Evolutionary conservation across 2,797 vertebrate genomes (phyloP).

Genomic region (Ctenopoma kingsleyae): DNA sequence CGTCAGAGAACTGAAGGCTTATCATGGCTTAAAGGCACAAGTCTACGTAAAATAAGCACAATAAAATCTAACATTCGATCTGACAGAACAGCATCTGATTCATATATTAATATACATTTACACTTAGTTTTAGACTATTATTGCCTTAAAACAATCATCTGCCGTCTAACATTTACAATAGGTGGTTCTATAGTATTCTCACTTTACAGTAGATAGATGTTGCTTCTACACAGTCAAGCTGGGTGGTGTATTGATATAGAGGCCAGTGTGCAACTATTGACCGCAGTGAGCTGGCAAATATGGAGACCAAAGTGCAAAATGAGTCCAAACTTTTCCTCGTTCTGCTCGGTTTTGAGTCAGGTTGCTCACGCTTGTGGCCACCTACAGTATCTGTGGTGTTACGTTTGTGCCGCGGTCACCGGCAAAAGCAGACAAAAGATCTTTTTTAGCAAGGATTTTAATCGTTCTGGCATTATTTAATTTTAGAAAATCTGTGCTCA

Average conservation of each 20-base stretch:
- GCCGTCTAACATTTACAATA: conserved; percentile 48
- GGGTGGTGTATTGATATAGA: neutral
- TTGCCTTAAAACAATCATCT: conserved; percentile 58
- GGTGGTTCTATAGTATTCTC: conserved; percentile 8
- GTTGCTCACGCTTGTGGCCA: neutral
- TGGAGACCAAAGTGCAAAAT: conserved; percentile 27
- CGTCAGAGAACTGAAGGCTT: conserved; percentile 40
- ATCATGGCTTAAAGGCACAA: conserved; percentile 60
- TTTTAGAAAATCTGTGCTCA: neutral
- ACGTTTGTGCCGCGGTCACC: conserved; percentile 5
- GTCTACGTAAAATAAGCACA: conserved; percentile 45
- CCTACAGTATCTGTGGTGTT: too few relatives aligned
- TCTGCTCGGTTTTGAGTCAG: neutral
- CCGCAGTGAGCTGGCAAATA: conserved; percentile 21
- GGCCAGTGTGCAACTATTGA: conserved; percentile 11
- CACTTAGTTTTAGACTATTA: conserved; percentile 37
- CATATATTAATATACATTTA: conserved; percentile 29
- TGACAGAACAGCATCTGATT: conserved; percentile 38
- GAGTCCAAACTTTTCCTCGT: neutral
- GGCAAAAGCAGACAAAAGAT: neutral
- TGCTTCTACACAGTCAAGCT: conserved; percentile 34
- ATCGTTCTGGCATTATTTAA: neutral
- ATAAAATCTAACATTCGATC: conserved; percentile 29
- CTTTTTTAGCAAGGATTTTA: neutral
- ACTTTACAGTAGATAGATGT: conserved; percentile 1